A percentile compares a stretch with the other conserved stretches of the same genome.
Evolutionary conservation across 2,888 invertebrate genomes (phyloP).

Genomic region (Meteorus cinctellus): DNA sequence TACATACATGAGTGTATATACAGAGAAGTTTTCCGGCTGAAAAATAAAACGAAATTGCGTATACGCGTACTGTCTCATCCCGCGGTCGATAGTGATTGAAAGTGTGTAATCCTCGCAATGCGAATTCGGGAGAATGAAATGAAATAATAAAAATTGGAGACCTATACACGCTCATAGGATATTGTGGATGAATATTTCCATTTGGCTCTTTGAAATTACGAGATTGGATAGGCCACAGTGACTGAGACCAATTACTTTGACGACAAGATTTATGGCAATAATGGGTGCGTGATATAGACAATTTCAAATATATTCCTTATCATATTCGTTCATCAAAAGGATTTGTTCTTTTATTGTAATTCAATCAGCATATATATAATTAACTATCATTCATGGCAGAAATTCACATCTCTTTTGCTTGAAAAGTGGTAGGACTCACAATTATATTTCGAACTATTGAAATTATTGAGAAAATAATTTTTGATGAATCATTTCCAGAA

Average conservation of each 20-base stretch:
- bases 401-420: too few relatives aligned
- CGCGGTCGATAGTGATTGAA: slow-evolving; percentile 55
- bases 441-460: too few relatives aligned
- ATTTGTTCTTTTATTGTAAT: neutral
- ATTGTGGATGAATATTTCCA: slow-evolving; percentile 30
- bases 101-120: slow-evolving; percentile 29
- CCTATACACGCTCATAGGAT: slow-evolving; percentile 36
- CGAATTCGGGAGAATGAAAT: slow-evolving; percentile 29
- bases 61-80: slow-evolving; percentile 14
- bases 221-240: slow-evolving; percentile 33
- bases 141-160: slow-evolving; percentile 20
- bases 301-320: neutral
- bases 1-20: slow-evolving; percentile 8
- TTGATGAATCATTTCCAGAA: too few relatives aligned
- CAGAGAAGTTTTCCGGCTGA: neutral
- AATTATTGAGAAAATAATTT: too few relatives aligned
- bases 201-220: slow-evolving; percentile 41
- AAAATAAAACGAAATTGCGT: slow-evolving; percentile 19
- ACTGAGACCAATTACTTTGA: slow-evolving; percentile 40
- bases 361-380: too few relatives aligned
- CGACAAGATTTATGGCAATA: slow-evolving; percentile 43
- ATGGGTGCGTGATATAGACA: neutral
- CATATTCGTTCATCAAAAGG: neutral
- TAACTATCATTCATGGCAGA: too few relatives aligned
- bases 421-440: too few relatives aligned